Evolutionary conservation across 2,113 vertebrate species (phyloP).

Genomic region (Hydrochoerus hydrochaeris): DNA sequence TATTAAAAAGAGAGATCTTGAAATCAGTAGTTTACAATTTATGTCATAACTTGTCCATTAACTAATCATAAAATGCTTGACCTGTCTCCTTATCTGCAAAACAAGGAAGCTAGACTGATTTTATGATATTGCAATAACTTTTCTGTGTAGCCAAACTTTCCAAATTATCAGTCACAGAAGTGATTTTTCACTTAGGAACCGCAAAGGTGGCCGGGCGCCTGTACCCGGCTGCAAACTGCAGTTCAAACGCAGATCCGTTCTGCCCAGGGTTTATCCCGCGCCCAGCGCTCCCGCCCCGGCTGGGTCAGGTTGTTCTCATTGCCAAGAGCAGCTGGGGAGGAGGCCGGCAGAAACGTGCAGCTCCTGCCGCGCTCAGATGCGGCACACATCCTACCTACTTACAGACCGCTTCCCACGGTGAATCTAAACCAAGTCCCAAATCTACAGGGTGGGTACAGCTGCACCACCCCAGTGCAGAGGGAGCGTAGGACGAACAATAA

Average conservation of each 20-base stretch:
- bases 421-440: neutral
- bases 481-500: neutral
- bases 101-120: neutral
- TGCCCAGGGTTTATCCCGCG: neutral
- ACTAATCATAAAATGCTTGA: neutral
- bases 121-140: neutral
- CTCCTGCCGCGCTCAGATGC: neutral
- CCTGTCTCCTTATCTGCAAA: neutral
- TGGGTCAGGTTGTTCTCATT: neutral
- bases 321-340: neutral
- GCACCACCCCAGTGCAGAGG: neutral
- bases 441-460: neutral
- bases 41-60: neutral
- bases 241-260: neutral
- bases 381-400: neutral
- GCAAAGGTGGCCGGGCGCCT: neutral
- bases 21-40: neutral
- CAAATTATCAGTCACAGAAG: neutral
- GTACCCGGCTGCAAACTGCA: neutral
- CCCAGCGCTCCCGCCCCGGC: too few species aligned
- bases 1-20: neutral
- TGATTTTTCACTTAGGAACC: neutral
- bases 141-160: neutral
- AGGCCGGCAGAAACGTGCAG: neutral
- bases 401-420: neutral